Evolutionary conservation across 2,888 invertebrate species (phyloP), one percentile per base, ranked within the genome.

Genomic region (Apeira syringaria): DNA sequence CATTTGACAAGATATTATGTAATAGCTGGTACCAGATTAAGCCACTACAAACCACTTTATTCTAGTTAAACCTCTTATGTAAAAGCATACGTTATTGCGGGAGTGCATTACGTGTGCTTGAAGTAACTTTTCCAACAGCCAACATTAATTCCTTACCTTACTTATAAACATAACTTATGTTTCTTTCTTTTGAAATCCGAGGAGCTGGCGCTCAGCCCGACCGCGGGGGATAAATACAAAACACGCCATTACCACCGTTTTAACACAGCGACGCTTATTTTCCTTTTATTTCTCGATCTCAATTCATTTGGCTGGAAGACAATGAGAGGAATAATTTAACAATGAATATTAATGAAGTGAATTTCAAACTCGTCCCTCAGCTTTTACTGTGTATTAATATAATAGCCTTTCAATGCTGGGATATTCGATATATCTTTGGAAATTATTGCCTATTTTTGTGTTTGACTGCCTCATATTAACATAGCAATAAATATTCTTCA

Each of bases 331-430:
- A 82, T 84, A 81, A 84, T 82, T 82, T 73, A 64, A 61, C 69
- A 70, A 85, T 86, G 81, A 84, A 85, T 85, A 85, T 83, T 85
- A 84, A 85, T 83, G 79, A 78, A 73, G 61, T 60, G 68, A 73
- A 71, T 73, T 72, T 80, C 72, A 68, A 76, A 79, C 75, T 81
- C 76, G 68, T 78, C 73, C 65, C 68, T 54, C 60, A 61, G 65
- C 69, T 71, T 78, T 79, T 80, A 78, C 74, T 74, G 72, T 64
- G 74, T 76, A 76, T 77, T 78, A 77, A 78, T 79, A 75, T 76
- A 80, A 80, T 77, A 68, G 68, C 69, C 64, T 41, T 49, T 57
- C 45, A 47, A 53, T 61, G 57, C 49, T 45, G 50, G 63, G 61
- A 65, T 72, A 72, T 34, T 66, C 64, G 62, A 71, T 75, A 72